A percentile compares a stretch with the other conserved stretches of the same genome.
phyloP scores from a whole-genome alignment of 2,797 vertebrate species.

The Diceros bicornis region DNA sequence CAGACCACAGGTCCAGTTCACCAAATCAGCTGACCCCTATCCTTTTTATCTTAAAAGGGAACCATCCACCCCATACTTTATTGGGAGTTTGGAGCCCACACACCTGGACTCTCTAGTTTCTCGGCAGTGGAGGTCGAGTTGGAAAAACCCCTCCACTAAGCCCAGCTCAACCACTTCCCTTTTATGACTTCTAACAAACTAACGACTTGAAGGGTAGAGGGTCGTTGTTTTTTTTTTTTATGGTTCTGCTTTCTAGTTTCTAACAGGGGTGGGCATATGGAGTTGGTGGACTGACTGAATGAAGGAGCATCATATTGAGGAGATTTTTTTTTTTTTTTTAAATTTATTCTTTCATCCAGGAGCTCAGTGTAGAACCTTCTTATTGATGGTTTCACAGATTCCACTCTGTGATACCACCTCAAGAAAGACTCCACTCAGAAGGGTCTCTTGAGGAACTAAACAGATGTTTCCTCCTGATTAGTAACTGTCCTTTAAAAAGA shows the following conservation, averaged over 20 bases:
- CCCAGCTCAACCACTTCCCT: neutral
- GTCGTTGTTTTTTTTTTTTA: neutral
- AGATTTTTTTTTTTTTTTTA: neutral
- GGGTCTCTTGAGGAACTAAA: neutral
- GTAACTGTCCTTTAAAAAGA: neutral
- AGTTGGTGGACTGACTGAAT: neutral
- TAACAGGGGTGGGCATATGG: neutral
- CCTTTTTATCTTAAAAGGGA: neutral
- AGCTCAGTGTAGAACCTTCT: neutral
- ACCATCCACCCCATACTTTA: neutral
- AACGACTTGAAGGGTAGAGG: neutral
- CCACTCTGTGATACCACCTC: neutral
- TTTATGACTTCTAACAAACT: neutral
- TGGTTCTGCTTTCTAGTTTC: neutral
- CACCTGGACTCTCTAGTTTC: neutral
- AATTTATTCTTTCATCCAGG: neutral
- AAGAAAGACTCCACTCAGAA: neutral
- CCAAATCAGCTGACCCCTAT: neutral
- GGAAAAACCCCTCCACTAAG: neutral
- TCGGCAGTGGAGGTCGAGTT: neutral
- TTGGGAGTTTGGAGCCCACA: neutral
- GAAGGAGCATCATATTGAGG: neutral
- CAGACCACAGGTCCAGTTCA: neutral
- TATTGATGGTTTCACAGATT: neutral
- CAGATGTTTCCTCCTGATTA: neutral